Percentiles rank a stretch among this genome's conserved stretches.
phyloP scores from a whole-genome alignment of 2,113 vertebrate species.

The Vicugna pacos region DNA sequence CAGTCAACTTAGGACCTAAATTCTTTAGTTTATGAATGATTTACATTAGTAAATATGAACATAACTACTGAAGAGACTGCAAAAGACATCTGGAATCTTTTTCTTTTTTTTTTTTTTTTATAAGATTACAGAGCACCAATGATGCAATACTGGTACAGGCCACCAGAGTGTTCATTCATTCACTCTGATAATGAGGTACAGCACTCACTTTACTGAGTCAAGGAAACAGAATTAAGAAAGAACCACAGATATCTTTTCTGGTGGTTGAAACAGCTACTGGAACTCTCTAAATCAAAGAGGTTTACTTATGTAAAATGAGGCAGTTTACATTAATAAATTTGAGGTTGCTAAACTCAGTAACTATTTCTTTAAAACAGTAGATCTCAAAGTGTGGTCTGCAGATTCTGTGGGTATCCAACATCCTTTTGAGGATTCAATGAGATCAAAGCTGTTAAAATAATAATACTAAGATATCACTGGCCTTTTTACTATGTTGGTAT shows the following conservation, averaged over 20 bases:
- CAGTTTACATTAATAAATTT: background rate
- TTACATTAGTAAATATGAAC: constrained; percentile 3
- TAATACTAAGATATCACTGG: background rate
- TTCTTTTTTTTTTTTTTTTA: background rate
- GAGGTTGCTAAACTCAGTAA: background rate
- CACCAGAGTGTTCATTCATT: background rate
- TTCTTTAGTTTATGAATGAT: background rate
- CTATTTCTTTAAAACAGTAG: background rate
- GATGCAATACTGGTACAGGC: background rate
- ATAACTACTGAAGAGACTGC: background rate
- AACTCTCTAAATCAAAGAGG: constrained; percentile 5
- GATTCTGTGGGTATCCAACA: background rate
- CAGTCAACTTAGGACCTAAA: background rate
- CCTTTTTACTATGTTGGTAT: background rate
- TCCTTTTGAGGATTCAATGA: background rate
- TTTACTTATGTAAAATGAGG: background rate
- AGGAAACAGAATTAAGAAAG: background rate
- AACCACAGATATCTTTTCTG: background rate
- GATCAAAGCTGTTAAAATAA: background rate
- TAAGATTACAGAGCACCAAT: background rate
- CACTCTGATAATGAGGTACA: background rate
- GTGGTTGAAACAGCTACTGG: background rate
- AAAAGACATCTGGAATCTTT: background rate
- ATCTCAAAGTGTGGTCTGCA: background rate
- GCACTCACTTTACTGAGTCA: background rate